Base-by-base conservation (phyloP, 2,888 invertebrate genomes). In the Cantharis lateralis region DNA sequence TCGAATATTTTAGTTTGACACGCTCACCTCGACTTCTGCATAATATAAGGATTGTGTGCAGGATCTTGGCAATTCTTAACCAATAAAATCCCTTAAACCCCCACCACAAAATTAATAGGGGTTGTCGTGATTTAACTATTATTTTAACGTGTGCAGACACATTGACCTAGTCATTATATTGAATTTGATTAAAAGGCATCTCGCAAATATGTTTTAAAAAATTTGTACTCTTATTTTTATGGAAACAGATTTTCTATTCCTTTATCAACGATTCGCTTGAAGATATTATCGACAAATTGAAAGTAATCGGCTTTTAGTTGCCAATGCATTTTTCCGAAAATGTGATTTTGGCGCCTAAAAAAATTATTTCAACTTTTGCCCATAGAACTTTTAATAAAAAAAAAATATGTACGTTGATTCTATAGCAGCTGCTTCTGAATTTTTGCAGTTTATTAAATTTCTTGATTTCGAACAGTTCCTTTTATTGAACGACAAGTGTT, bases 111-210 rank as follows among this genome's bases (percentile, higher is more conserved):
- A 77, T 71, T 77, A 68, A 78, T 78, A 72, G 80, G 83, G 79
- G 84, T 81, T 83, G 83, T 80, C 81, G 84, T 83, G 84, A 84
- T 85, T 85, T 82, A 84, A 83, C 84, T 83, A 82, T 83, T 79
- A 81, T 77, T 81, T 82, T 80, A 81, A 82, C 77, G 79, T 84
- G 82, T 82, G 82, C 82, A 84, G 84, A 85, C 85, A 84, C 84
- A 83, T 82, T 85, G 84, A 86, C 85, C 86, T 80, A 84, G 82
- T 84, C 81, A 80, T 81, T 79, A 76, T 78, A 75, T 16, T 69
- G 63, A 10, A 68, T 68, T 71, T 77, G 69, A 74, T 75, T 16
- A 20, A 20, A 20, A 20, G 64, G 20, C n/a, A 48, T 48, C n/a
- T n/a, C 48, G 4, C 48, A 48, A 48, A 48, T n/a, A 3, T 28